Evolutionary conservation across 2,888 invertebrate species (phyloP), one percentile per base, ranked within the genome.

Genomic region (Galeopsomyia nigrocyanea): DNA sequence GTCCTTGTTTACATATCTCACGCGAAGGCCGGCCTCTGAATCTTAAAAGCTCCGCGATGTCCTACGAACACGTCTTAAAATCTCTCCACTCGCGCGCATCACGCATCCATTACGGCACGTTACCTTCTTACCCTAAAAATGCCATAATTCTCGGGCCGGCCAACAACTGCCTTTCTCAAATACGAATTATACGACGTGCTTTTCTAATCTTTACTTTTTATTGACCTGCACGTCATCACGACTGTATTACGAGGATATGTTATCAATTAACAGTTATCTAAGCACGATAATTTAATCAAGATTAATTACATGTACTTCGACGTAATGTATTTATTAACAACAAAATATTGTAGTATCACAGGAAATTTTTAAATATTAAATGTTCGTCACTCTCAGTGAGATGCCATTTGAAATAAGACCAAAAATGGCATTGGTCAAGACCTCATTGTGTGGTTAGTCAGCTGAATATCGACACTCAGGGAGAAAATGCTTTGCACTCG

Each of bases 401-500:
- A n/a, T 19, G 83, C 90, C 68, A 87, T 93, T 93, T 84, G 89
- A 91, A 82, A 89, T 93, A 83, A 85, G 26, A 82, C 90, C 75
- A 87, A 90, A 68, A 89, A 91, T 64, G 93, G 93, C 50, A 88
- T 91, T 56, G 89, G 93, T 9, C 81, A 86, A 3, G 88, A 90
- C 9, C 82, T 94, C 56, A 85, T 87, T 57, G 88, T 87, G 88
- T 93, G 70, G 88, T 91, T 65, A 90, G 92, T 78, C 90, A 92
- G 80, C 87, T 94, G 64, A 93, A 94, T 86, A 87, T 92, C 3
- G 92, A 93, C 79, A 88, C 90, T 16, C 88, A 90, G 53, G 89
- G 89, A 16, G 84, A 90, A 81, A 90, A 90, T 77, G 86, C 87
- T 57, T 87, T 89, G 57, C 86, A 87, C 58, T 88, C 77, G 9